Evolutionary conservation across 2,797 vertebrate genomes (phyloP).

Genomic region (Capromys pilorides): DNA sequence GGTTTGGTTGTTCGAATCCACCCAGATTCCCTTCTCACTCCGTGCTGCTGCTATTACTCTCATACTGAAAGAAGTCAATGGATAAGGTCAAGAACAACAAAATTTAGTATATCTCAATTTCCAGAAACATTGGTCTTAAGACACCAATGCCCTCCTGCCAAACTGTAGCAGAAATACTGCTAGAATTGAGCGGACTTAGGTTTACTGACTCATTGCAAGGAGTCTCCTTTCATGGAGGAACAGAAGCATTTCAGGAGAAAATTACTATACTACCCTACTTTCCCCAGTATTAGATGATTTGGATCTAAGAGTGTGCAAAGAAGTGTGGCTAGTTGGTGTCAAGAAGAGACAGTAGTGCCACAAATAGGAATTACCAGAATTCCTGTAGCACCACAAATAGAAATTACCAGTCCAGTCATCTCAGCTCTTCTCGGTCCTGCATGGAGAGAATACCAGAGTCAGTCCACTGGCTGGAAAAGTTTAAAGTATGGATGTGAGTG

Average conservation of each 20-base stretch:
- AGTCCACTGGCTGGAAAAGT: not conserved
- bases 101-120: conserved; percentile 12
- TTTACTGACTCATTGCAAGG: not conserved
- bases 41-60: not conserved
- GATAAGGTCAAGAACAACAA: not conserved
- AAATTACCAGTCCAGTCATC: not conserved
- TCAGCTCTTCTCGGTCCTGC: not conserved
- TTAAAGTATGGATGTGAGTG: not conserved
- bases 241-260: not conserved
- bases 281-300: not conserved
- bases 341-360: not conserved
- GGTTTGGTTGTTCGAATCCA: not conserved
- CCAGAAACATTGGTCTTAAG: not conserved
- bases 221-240: not conserved
- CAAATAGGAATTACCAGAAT: not conserved
- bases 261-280: not conserved
- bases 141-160: not conserved
- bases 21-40: not conserved
- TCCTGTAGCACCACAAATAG: too few relatives aligned
- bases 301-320: not conserved
- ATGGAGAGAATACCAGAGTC: not conserved
- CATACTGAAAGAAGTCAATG: not conserved
- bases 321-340: not conserved
- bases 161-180: not conserved
- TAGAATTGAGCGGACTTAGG: not conserved